These are phyloP conservation scores for Brassicogethes aeneus DNA, from an alignment of 2,888 invertebrate genomes.

Conservation along the genomic window DNA sequence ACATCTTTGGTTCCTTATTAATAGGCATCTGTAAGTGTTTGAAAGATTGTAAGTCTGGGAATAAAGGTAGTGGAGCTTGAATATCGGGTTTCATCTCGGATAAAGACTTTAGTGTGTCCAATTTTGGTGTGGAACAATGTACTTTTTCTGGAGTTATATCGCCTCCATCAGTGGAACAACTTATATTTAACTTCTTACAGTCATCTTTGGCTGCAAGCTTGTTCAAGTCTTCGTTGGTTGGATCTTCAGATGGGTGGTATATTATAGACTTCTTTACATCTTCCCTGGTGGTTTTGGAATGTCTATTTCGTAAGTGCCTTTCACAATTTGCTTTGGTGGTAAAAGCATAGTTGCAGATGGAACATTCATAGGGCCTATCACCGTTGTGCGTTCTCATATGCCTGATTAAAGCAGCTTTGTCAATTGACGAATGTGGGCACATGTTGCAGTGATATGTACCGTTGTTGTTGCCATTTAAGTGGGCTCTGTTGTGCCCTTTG, in stretches of 20 bases:
- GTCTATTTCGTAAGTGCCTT: conserved; percentile 85
- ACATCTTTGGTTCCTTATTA: conserved; percentile 22
- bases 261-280: conserved; percentile 84
- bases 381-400: conserved; percentile 94
- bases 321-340: conserved; percentile 97
- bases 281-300: conserved; percentile 75
- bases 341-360: conserved; percentile 92
- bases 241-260: conserved; percentile 79
- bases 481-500: conserved; percentile 84
- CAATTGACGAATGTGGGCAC: conserved; percentile 82
- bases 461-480: conserved; percentile 63
- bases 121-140: conserved; percentile 33
- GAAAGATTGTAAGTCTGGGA: conserved; percentile 24
- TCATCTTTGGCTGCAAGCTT: conserved; percentile 48
- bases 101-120: conserved; percentile 12
- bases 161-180: conserved; percentile 11
- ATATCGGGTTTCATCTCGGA: conserved; percentile 19
- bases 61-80: conserved; percentile 12
- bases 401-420: conserved; percentile 83
- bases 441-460: conserved; percentile 88
- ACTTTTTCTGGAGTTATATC: conserved; percentile 27
- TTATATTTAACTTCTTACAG: conserved; percentile 37
- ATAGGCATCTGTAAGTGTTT: conserved; percentile 18
- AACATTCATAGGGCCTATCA: conserved; percentile 89
- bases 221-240: conserved; percentile 63